Conservation (phyloP, 2,797 vertebrate species). For the Sorex maritimensis region DNA sequence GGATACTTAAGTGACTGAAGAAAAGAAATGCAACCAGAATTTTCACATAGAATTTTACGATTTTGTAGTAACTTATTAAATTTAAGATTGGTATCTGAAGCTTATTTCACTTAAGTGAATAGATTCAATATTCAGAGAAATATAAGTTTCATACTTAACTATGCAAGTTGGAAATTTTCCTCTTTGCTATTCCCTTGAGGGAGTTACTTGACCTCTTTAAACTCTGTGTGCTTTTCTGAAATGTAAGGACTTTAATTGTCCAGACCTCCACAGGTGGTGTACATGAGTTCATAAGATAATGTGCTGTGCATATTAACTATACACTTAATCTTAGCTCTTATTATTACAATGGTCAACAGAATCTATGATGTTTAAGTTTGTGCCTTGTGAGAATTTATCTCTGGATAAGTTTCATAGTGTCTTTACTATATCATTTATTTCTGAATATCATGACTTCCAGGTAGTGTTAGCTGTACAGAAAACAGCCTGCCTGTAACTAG, state of each 20-base stretch:
- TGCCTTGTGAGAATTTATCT: neutral
- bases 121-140: neutral
- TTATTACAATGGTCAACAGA: conserved; percentile 62
- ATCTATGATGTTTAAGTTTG: neutral
- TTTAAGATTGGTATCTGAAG: neutral
- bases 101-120: neutral
- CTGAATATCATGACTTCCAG: neutral
- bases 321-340: conserved; percentile 71
- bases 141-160: conserved; percentile 12
- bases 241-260: conserved; percentile 42
- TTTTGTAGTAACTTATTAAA: conserved; percentile 26
- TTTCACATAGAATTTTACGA: neutral
- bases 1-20: neutral
- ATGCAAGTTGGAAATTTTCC: neutral
- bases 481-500: neutral
- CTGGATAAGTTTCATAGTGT: neutral
- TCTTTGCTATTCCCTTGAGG: conserved; percentile 1
- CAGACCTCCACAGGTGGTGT: neutral
- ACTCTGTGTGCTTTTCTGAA: conserved; percentile 55
- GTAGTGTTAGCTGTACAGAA: neutral
- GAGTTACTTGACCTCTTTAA: conserved; percentile 65
- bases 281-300: conserved; percentile 68
- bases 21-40: neutral
- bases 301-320: conserved; percentile 69
- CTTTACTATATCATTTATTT: neutral